Conservation (phyloP, 2,797 vertebrate genomes). For the Sebastes flavidus region DNA sequence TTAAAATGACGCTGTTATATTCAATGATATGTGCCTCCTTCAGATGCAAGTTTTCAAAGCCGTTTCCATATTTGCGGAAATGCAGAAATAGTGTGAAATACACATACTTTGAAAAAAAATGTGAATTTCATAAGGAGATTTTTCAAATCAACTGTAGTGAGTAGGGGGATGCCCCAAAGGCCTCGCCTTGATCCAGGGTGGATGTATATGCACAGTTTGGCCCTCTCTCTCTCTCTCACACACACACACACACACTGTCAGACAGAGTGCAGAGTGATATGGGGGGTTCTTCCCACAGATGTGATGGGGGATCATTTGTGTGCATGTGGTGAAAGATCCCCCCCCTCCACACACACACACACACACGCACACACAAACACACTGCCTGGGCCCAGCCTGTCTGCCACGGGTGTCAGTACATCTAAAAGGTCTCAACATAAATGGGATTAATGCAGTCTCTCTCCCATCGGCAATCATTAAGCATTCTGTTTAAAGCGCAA, state of each 20-base stretch:
- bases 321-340: slow-evolving; percentile 53
- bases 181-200: slow-evolving; percentile 70
- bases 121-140: slow-evolving; percentile 66
- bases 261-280: slow-evolving; percentile 53
- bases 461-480: slow-evolving; percentile 86
- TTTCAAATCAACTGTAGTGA: slow-evolving; percentile 67
- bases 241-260: slow-evolving; percentile 26
- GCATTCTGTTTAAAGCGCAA: slow-evolving; percentile 86
- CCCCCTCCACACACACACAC: slow-evolving; percentile 33
- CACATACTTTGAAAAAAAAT: slow-evolving; percentile 62
- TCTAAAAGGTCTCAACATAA: slow-evolving; percentile 86
- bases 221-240: slow-evolving; percentile 22
- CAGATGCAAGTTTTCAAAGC: slow-evolving; percentile 71
- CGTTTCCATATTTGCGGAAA: slow-evolving; percentile 66
- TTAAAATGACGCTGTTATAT: slow-evolving; percentile 47
- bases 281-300: slow-evolving; percentile 66
- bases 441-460: slow-evolving; percentile 85
- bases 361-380: slow-evolving; percentile 30
- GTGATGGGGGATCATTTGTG: slow-evolving; percentile 70
- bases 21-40: slow-evolving; percentile 55
- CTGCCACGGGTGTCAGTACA: slow-evolving; percentile 84
- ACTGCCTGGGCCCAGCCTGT: slow-evolving; percentile 59
- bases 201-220: slow-evolving; percentile 71
- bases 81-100: slow-evolving; percentile 66
- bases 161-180: slow-evolving; percentile 72